Conservation (phyloP, 92 coral and sea anemone species). For the Palythoa grandis region DNA sequence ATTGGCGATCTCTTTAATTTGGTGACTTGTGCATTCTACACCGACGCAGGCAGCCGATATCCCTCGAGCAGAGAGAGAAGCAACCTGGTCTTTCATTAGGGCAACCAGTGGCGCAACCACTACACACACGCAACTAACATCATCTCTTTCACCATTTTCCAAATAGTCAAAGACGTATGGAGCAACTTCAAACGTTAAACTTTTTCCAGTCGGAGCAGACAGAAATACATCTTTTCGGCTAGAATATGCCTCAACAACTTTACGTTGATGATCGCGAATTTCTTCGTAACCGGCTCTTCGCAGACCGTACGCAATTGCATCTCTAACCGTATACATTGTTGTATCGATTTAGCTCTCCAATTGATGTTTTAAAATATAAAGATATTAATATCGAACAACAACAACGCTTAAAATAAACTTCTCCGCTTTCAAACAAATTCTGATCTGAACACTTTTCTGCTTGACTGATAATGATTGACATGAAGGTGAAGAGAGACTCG, state of each 20-base stretch:
- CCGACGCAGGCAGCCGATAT: conserved; percentile 50
- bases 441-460: no score
- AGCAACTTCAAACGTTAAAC: conserved; percentile 37
- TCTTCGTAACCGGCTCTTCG: conserved; percentile 15
- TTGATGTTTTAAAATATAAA: background rate
- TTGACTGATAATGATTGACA: background rate
- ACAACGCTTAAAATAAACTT: background rate
- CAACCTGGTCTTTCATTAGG: conserved; percentile 65
- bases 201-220: conserved; percentile 41
- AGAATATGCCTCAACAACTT: conserved; percentile 25
- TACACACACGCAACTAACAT: conserved; percentile 34
- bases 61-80: conserved; percentile 40
- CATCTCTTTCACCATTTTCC: conserved; percentile 20
- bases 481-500: background rate
- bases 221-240: conserved; percentile 17
- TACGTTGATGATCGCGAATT: conserved; percentile 28
- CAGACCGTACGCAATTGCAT: conserved; percentile 23
- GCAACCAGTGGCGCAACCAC: conserved; percentile 60
- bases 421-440: background rate
- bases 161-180: conserved; percentile 13
- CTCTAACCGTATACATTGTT: conserved; percentile 8
- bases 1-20: background rate
- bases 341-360: background rate
- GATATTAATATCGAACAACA: background rate
- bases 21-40: conserved; percentile 29